Base-by-base conservation (phyloP, 1,140 invertebrate genomes). In the Adelges cooleyi region DNA sequence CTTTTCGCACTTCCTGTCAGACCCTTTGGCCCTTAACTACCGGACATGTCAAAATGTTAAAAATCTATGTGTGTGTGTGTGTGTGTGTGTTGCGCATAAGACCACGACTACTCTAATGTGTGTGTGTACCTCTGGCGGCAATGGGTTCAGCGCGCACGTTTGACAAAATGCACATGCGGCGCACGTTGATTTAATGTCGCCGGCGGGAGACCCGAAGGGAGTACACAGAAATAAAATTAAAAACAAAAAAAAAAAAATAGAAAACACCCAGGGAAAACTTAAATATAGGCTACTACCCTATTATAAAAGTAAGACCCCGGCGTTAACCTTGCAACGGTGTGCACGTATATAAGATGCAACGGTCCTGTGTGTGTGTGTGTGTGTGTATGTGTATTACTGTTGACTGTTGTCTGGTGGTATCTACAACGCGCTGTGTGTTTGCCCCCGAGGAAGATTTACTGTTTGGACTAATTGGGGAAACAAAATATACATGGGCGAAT, bases 1-100 rank as follows among this genome's bases (percentile, higher is more conserved):
- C 56, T 62, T 62, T 62, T 62, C 6, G 56, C 56, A 33, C 56
- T 62, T 62, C 56, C 56, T 62, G 56, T 62, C 42, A 62, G 56
- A 62, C 56, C 56, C 56, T 29, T 62, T 62, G 56, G 56, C 42
- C 56, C 56, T 62, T 62, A 62, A 62, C 56, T 62, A 62, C 56
- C 56, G 56, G 56, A 62, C 56, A 62, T 62, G 56, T 62, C 56
- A 62, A 62, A 62, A 62, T 62, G 56, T 62, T 62, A 62, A 62
- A 62, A 62, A 62, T 62, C 56, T 48, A 29, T 62, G n/a, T 10
- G 8, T 46, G 42, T 33, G 3, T 42, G 13, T 42, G 22, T 44
- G 33, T 42, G 13, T 53, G 27, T 46, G 22, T 46, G 10, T 2
- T 44, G 40, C 40, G 40, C 40, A n/a, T 5, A 33, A 11, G 5